Evolutionary conservation across 1,140 invertebrate species (phyloP), one percentile per base, ranked within the genome.

Genomic region (Mya arenaria): DNA sequence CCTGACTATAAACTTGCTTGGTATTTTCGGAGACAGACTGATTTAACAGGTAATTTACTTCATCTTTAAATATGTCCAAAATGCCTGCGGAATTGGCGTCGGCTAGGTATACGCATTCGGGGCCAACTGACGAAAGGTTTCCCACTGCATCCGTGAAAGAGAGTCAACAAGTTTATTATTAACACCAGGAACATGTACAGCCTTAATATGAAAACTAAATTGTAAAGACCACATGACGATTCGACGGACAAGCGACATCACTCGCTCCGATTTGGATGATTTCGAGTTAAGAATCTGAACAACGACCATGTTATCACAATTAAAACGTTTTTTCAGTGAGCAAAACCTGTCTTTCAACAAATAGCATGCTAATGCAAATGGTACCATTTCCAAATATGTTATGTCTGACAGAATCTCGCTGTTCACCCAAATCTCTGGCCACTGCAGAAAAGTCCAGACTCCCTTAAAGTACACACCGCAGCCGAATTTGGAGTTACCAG

Each of bases 361-460:
- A n/a, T 28, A 66, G 13, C 74, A 4, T 56, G 41, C 44, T 23
- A 74, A 39, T 23, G 68, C 41, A 15, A 68, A 60, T 0, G 80
- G 69, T 17, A 82, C 48, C 60, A 75, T 36, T 19, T 69, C 80
- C 23, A 68, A 41, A n/a, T 74, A 82, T 23, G 69, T 66, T 0
- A 82, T n/a, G 30, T 74, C 62, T 25, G 30, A 66, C 55, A 65
- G 23, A 15, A 68, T 58, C 13, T 32, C 0, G 17, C 56, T 48
- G 10, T 15, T 32, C 28, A 41, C 28, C 62, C 36, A 74, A 15
- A 6, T 17, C 34, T 41, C 8, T 39, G 79, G 48, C 80, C 80
- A 56, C 19, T 73, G n/a, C 6, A 75, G 44, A 23, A 72, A 73
- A 17, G 62, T 68, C 62, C 62, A 79, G 13, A 30, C 23, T 1